phyloP scores from a whole-genome alignment of 2,113 vertebrate species.

The Ranitomeya variabilis region DNA sequence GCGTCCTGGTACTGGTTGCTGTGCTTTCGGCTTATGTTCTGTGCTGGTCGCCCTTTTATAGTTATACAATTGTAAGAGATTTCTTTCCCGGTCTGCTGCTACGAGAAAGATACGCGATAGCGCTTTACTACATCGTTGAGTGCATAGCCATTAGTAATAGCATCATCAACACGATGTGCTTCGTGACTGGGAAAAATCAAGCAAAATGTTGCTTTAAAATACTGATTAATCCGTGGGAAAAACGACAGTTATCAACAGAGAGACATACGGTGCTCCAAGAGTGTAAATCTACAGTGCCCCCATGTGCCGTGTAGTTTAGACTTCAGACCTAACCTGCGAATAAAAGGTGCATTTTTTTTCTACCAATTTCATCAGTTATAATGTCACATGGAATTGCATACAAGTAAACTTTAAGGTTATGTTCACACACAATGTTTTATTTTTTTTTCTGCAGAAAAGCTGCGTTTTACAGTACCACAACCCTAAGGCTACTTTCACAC shows the following conservation, averaged over 20 bases:
- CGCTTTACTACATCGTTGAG: constrained; percentile 91
- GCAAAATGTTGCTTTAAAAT: constrained; percentile 85
- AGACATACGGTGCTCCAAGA: not conserved
- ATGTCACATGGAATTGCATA: no score
- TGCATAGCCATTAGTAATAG: constrained; percentile 98
- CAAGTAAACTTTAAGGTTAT: no score
- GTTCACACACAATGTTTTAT: no score
- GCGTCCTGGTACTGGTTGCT: constrained; percentile 85
- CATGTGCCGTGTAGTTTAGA: not conserved
- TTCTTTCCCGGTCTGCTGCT: constrained; percentile 87
- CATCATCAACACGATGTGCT: constrained; percentile 93
- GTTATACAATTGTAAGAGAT: constrained; percentile 88
- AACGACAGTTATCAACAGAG: constrained; percentile 61
- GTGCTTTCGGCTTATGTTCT: constrained; percentile 88
- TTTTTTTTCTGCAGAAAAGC: no score
- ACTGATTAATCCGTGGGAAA: constrained; percentile 80
- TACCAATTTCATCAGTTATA: no score
- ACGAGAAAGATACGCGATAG: constrained; percentile 89
- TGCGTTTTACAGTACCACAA: no score
- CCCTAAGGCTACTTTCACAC: no score
- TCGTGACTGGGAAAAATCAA: constrained; percentile 86
- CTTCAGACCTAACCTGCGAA: no score
- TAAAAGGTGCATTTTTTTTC: no score
- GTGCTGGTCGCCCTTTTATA: constrained; percentile 94
- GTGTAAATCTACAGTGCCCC: not conserved